Base-by-base conservation (phyloP, 2,113 vertebrate species). In the Microtus montanus region DNA sequence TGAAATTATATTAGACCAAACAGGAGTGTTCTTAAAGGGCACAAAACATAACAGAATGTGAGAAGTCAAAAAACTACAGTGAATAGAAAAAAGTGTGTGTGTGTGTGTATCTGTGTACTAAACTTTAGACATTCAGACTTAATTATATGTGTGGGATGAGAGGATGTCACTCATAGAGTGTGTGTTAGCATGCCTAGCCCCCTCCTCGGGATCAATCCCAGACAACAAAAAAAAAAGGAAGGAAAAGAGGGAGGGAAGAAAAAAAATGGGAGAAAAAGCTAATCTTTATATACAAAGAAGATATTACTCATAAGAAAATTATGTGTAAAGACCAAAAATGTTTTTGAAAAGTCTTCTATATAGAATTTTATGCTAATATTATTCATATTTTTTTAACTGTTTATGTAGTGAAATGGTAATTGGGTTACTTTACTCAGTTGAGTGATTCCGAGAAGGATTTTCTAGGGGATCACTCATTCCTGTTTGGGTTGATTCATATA, bases 321-420 rank as follows among this genome's bases (percentile, higher is more conserved):
- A 30, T 93, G 15, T 35, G 86, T 78, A 68, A 79, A 38, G 3
- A 66, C 26, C 15, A 91, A 83, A 77, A 77, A 82, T 74, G 19
- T 73, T 92, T 92, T 95, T 83, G 70, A 49, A 74, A 75, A 93
- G 95, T 84, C n/a, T 92, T 30, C 41, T 74, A 3, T 9, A 58
- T 4, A 66, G 4, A 71, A 75, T 88, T 63, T 90, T 79, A 5
- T 82, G 13, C n/a, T 49, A 54, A 20, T 93, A 63, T 52, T 79
- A 66, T 90, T 54, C 7, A 64, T 85, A 44, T 95, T 95, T 41
- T 80, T 80, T 91, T 74, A 24, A 61, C 89, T 87, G 82, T 66
- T 61, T 79, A 86, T 83, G 38, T 92, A 47, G 20, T 80, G 54
- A 94, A 74, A 89, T 92, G 10, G 63, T 89, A 54, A 87, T 85